A percentile compares a stretch with the other conserved stretches of the same genome.
Evolutionary conservation across 2,888 invertebrate species (phyloP).

Genomic region (Drosophila kambysellisi): DNA sequence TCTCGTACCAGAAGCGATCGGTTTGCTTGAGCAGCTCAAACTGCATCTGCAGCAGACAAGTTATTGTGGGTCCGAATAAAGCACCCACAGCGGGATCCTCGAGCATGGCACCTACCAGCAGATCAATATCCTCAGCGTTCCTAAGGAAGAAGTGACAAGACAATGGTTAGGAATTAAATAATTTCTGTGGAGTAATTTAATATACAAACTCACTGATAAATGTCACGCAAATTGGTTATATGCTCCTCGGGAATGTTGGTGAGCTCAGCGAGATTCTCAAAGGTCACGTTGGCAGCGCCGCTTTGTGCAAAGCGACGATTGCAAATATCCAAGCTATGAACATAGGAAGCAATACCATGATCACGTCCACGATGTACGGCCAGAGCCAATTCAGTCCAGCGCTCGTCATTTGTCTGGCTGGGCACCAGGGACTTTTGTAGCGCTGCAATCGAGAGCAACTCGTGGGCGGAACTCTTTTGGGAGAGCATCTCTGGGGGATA

Average conservation of each 20-base stretch:
- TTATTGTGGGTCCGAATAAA: conserved; percentile 94
- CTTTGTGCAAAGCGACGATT: conserved; percentile 70
- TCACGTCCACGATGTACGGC: conserved; percentile 90
- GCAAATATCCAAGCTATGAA: conserved; percentile 89
- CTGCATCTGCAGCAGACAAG: conserved; percentile 93
- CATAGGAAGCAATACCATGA: conserved; percentile 92
- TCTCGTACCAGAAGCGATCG: conserved; percentile 98
- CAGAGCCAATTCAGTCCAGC: conserved; percentile 86
- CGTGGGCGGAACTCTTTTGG: conserved; percentile 87
- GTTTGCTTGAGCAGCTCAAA: conserved; percentile 93
- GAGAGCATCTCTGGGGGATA: conserved; percentile 90
- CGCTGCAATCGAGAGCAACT: conserved; percentile 88
- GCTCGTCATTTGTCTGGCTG: conserved; percentile 85
- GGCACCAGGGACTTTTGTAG: conserved; percentile 84
- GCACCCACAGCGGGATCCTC: conserved; percentile 93
- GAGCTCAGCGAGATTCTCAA: conserved; percentile 72
- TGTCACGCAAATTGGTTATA: conserved; percentile 88
- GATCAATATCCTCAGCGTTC: conserved; percentile 91
- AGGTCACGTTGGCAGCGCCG: conserved; percentile 76
- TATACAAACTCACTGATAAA: conserved; percentile 87
- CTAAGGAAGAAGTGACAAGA: conserved; percentile 78
- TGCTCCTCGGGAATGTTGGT: conserved; percentile 85
- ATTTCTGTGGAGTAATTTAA: not conserved
- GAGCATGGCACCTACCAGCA: conserved; percentile 93
- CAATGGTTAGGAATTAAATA: not conserved